A percentile compares a stretch with the other conserved stretches of the same genome.
These are phyloP conservation scores for Hydractinia echinata DNA, from an alignment of 30 jellyfish, hydroid and myxozoan species.

Conservation along the genomic window DNA sequence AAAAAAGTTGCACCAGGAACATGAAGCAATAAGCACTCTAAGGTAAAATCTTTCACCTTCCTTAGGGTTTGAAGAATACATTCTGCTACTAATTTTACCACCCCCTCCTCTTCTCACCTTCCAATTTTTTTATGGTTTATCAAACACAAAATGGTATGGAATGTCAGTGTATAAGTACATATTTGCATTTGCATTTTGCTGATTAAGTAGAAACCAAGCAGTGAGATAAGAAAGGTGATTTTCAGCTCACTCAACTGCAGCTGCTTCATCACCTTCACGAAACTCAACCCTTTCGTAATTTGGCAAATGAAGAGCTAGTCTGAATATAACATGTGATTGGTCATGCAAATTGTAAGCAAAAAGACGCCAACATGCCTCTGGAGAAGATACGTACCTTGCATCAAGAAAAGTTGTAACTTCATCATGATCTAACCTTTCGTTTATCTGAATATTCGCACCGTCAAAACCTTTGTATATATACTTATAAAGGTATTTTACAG, in stretches of 20 bases:
- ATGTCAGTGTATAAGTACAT: slow-evolving; percentile 34
- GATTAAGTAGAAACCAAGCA: slow-evolving; percentile 45
- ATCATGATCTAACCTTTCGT: slow-evolving; percentile 46
- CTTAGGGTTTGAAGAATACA: slow-evolving; percentile 42
- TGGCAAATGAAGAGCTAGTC: slow-evolving; percentile 60
- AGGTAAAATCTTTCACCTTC: slow-evolving; percentile 44
- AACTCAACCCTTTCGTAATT: slow-evolving; percentile 40
- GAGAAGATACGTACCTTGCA: slow-evolving; percentile 38
- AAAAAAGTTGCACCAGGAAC: slow-evolving; percentile 65
- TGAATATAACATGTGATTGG: background rate
- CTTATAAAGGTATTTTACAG: slow-evolving; percentile 49
- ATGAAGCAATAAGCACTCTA: slow-evolving; percentile 8
- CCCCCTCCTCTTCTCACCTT: slow-evolving; percentile 37
- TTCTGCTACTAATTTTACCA: slow-evolving; percentile 24
- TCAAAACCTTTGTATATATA: slow-evolving; percentile 59
- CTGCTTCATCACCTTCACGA: slow-evolving; percentile 24
- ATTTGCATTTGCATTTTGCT: slow-evolving; percentile 30
- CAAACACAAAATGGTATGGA: slow-evolving; percentile 33
- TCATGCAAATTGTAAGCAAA: slow-evolving; percentile 7
- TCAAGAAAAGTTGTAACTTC: slow-evolving; percentile 45
- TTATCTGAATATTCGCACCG: slow-evolving; percentile 47
- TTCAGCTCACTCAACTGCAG: slow-evolving; percentile 4
- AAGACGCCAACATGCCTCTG: slow-evolving; percentile 47
- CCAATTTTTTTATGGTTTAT: slow-evolving; percentile 16
- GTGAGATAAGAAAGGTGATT: slow-evolving; percentile 36